Base-by-base conservation (phyloP, 1,140 invertebrate genomes). In the Anthonomus grandis region DNA sequence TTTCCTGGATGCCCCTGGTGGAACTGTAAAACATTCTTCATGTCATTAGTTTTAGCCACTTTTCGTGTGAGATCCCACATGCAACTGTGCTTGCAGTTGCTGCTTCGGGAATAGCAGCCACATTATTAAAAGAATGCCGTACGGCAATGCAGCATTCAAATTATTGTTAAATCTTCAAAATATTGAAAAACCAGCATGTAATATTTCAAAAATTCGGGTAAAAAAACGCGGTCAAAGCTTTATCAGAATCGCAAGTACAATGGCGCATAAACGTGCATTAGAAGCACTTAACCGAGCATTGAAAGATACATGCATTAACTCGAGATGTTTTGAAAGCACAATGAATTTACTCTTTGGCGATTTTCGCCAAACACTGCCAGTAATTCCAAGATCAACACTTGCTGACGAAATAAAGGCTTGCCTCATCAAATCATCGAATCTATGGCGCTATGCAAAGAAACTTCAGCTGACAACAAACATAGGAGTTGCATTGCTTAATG, bases 381-480 rank as follows among this genome's bases (percentile, higher is more conserved):
- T 77, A 18, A 70, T 71, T 50, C 64, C 64, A 31, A 58, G 62
- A 22, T 59, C 66, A 66, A 78, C 76, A 64, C 63, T 63, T 23
- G 71, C 71, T 47, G 71, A 76, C 67, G 67, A 74, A 60, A 55
- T 77, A 0, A 73, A 75, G 49, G 70, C 72, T 48, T 78, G 69
- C 62, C 64, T 78, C n/a, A n/a, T n/a, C 23, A 78, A 77, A 68
- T 62, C 62, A 62, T 76, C 74, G 19, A 13, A 9, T 55, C 63
- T 77, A 49, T 76, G 74, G 70, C 56, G 52, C 57, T 56, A 66
- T 60, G 66, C 72, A 57, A 52, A 70, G 52, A 70, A 34, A 65
- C n/a, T 75, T 34, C 46, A 59, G 13, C 63, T 75, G 10, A 66
- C 44, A 6, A 47, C 21, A 24, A 47, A 24, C 15, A 47, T 47